Evolutionary conservation across 2,888 invertebrate species (phyloP).

Genomic region (Sclerodermus sp.): DNA sequence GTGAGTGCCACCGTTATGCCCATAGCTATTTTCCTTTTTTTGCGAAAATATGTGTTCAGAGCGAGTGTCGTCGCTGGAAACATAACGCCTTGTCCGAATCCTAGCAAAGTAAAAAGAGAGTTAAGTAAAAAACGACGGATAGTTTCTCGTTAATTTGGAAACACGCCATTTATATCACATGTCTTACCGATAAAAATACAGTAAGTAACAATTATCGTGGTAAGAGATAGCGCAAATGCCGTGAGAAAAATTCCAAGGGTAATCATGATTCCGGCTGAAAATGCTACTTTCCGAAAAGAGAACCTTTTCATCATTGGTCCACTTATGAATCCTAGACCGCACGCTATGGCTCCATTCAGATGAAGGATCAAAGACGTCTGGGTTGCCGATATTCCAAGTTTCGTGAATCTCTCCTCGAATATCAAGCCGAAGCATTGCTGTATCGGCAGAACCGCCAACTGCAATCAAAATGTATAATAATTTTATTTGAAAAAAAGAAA

Average conservation of each 20-base stretch:
- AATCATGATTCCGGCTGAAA: conserved; percentile 47
- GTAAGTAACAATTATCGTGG: conserved; percentile 49
- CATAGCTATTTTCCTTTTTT: conserved; percentile 59
- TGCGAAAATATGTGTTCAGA: conserved; percentile 59
- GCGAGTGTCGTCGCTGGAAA: conserved; percentile 59
- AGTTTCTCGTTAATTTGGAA: too few species aligned
- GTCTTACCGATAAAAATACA: conserved; percentile 38
- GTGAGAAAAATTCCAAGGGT: conserved; percentile 50
- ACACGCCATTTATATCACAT: too few species aligned
- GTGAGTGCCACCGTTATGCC: conserved; percentile 59
- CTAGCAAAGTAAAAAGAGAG: conserved; percentile 37
- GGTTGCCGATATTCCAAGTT: conserved; percentile 51
- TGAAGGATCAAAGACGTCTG: conserved; percentile 57
- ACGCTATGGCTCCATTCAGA: conserved; percentile 55
- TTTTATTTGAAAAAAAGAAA: background rate
- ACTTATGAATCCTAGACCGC: conserved; percentile 54
- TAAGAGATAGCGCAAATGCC: conserved; percentile 52
- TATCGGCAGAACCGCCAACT: conserved; percentile 53
- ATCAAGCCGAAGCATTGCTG: conserved; percentile 58
- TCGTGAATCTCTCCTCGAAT: conserved; percentile 51
- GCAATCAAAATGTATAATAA: conserved; percentile 23
- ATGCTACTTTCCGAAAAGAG: conserved; percentile 48
- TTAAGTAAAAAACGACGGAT: background rate
- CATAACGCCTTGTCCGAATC: conserved; percentile 58
- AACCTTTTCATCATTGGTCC: conserved; percentile 56